These are phyloP conservation scores for Dicyrtomina minuta DNA, from an alignment of 2,888 invertebrate genomes.

Conservation along the genomic window DNA sequence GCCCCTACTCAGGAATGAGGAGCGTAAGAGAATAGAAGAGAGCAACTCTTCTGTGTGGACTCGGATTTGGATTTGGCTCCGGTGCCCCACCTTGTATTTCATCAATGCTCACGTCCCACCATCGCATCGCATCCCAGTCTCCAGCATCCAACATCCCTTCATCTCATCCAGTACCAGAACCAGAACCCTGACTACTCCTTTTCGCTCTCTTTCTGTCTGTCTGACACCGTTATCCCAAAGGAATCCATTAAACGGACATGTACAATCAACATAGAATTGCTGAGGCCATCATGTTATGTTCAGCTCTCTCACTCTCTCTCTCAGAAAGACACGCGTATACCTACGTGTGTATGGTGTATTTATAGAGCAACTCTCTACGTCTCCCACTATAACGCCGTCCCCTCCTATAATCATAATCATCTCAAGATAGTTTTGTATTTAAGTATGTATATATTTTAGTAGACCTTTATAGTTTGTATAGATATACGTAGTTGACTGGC, in stretches of 20 bases:
- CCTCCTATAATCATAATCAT: too few relatives aligned
- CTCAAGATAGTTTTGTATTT: neutral
- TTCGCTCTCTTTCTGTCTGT: slow-evolving; percentile 12
- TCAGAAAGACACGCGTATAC: neutral
- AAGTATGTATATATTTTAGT: neutral
- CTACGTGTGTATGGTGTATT: neutral
- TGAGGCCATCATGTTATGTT: slow-evolving; percentile 21
- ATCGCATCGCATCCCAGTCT: too few relatives aligned
- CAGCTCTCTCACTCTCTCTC: neutral
- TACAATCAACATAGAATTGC: slow-evolving; percentile 48
- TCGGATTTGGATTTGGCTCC: neutral
- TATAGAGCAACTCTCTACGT: neutral
- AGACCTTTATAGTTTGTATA: neutral
- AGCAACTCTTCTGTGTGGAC: too few relatives aligned
- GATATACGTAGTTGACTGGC: too few relatives aligned
- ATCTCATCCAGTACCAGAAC: slow-evolving; percentile 6
- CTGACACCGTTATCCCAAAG: slow-evolving; percentile 49
- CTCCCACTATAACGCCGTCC: too few relatives aligned
- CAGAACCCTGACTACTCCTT: neutral
- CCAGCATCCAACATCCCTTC: slow-evolving; percentile 25
- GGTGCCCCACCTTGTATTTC: slow-evolving; percentile 38
- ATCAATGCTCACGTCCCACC: slow-evolving; percentile 38
- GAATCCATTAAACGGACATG: slow-evolving; percentile 54
- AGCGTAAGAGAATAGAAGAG: too few relatives aligned
- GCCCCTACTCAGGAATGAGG: too few relatives aligned